phyloP scores from a whole-genome alignment of 1,140 invertebrate genomes.

The Cherax quadricarinatus region DNA sequence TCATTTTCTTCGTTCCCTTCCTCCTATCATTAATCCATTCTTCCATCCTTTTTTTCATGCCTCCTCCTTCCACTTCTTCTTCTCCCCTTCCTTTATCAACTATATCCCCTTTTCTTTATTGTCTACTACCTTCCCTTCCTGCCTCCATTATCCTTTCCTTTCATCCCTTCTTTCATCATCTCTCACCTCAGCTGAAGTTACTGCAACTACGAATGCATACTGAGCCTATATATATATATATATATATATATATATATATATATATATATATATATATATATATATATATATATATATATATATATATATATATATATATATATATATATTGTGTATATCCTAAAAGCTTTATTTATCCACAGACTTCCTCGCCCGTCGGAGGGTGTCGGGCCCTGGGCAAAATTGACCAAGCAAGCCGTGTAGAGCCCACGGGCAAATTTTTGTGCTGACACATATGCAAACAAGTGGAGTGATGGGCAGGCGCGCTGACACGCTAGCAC shows the following conservation, averaged over 20 bases:
- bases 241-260: too few species aligned
- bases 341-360: not conserved
- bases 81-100: not conserved
- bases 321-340: not conserved
- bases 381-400: not conserved
- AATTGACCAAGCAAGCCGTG: not conserved
- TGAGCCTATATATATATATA: too few species aligned
- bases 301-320: too few species aligned
- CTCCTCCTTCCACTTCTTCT: not conserved
- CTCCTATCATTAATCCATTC: not conserved
- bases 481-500: not conserved
- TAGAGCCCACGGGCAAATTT: conserved; percentile 24
- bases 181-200: not conserved
- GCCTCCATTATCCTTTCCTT: not conserved
- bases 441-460: not conserved
- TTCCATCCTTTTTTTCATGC: not conserved
- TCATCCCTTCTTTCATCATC: not conserved
- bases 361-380: not conserved
- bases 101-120: not conserved
- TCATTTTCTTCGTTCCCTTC: not conserved
- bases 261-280: too few species aligned
- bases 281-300: too few species aligned
- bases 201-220: too few species aligned
- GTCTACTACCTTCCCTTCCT: not conserved
- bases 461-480: not conserved